Evolutionary conservation across 2,797 vertebrate genomes (phyloP).

Genomic region (Coranthus polyacanthus): DNA sequence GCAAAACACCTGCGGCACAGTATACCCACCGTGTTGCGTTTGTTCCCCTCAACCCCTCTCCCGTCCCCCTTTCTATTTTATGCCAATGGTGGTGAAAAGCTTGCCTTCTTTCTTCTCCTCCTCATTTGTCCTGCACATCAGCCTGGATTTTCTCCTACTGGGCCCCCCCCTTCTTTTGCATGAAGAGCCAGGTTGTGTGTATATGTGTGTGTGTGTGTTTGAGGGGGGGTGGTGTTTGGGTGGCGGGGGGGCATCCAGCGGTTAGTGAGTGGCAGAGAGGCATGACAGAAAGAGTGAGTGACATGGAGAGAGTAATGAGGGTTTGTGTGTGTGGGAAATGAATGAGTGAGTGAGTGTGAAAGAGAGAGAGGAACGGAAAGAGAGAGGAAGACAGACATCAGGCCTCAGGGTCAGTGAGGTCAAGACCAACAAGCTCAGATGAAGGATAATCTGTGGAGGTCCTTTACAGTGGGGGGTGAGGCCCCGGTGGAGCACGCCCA

Average conservation of each 20-base stretch:
- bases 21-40: conserved; percentile 42
- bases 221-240: conserved; percentile 14
- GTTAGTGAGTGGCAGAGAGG: conserved; percentile 49
- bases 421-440: conserved; percentile 80
- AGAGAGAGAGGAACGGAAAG: conserved; percentile 15
- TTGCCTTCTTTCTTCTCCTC: conserved; percentile 57
- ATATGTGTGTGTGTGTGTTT: conserved; percentile 26
- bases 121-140: conserved; percentile 74
- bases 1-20: conserved; percentile 55
- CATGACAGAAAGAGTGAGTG: conserved; percentile 44
- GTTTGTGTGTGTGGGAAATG: conserved; percentile 19
- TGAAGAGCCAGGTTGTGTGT: conserved; percentile 24
- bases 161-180: conserved; percentile 46
- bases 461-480: conserved; percentile 83
- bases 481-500: conserved; percentile 74
- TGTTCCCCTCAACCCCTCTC: conserved; percentile 15
- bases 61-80: conserved; percentile 41
- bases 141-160: conserved; percentile 66
- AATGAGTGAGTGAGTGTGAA: conserved; percentile 21
- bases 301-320: conserved; percentile 44
- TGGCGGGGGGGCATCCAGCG: conserved; percentile 17
- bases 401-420: conserved; percentile 74
- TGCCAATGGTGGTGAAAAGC: conserved; percentile 63
- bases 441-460: conserved; percentile 86
- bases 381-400: conserved; percentile 38